These are phyloP conservation scores for Nemoura dubitans DNA, from an alignment of 2,888 invertebrate species.

Conservation along the genomic window DNA sequence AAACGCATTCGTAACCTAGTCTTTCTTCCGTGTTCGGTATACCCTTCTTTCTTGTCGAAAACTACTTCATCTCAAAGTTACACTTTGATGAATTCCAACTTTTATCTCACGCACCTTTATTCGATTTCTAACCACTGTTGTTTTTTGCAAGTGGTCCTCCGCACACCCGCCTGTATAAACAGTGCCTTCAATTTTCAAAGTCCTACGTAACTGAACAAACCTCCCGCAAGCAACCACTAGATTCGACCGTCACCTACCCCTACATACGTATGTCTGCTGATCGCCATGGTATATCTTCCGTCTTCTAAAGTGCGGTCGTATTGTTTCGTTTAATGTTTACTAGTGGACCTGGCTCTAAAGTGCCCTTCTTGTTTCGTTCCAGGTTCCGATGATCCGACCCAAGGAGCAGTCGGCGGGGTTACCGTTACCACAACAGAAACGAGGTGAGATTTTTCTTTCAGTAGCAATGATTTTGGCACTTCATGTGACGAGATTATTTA, in stretches of 20 bases:
- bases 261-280: background rate
- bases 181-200: too few species aligned
- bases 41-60: background rate
- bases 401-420: constrained; percentile 23
- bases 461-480: too few species aligned
- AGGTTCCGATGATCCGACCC: constrained; percentile 20
- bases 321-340: too few species aligned
- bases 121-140: background rate
- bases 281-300: background rate
- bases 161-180: too few species aligned
- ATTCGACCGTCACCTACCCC: background rate
- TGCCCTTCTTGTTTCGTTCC: constrained; percentile 17
- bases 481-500: too few species aligned
- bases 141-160: too few species aligned
- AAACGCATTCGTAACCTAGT: background rate
- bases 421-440: constrained; percentile 32
- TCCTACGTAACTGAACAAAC: background rate
- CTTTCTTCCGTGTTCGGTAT: background rate
- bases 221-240: background rate
- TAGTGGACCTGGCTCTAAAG: too few species aligned
- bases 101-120: background rate
- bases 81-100: background rate
- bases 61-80: background rate
- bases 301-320: background rate
- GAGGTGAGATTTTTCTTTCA: constrained; percentile 17